Conservation (phyloP, 2,888 invertebrate genomes). For the Arctia plantaginis region DNA sequence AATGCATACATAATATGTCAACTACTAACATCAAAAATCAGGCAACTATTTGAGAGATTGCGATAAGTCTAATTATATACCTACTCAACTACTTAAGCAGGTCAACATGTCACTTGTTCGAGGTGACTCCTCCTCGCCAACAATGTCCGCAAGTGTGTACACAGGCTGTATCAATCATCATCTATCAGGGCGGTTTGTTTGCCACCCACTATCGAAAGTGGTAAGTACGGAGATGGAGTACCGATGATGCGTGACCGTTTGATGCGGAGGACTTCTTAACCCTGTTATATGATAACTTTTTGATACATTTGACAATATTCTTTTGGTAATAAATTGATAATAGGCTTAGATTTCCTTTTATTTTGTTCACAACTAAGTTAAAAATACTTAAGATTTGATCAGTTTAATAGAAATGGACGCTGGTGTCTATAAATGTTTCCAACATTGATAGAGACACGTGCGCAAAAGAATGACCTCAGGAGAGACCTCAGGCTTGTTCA, state of each 20-base stretch:
- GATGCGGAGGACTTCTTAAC: not conserved
- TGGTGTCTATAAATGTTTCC: no score
- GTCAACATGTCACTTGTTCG: not conserved
- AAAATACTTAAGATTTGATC: not conserved
- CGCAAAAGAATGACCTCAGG: not conserved
- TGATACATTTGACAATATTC: not conserved
- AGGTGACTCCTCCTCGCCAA: conserved; percentile 14
- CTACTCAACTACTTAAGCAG: not conserved
- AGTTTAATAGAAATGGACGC: not conserved
- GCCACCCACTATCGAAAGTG: conserved; percentile 11
- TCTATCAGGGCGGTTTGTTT: conserved; percentile 53
- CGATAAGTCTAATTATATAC: not conserved
- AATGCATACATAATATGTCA: no score
- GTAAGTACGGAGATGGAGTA: not conserved
- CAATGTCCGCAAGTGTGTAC: conserved; percentile 34
- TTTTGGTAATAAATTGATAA: no score
- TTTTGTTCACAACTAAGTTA: no score
- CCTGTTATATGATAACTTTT: not conserved
- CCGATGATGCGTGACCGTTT: not conserved
- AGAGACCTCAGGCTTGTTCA: not conserved
- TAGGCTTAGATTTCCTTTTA: not conserved
- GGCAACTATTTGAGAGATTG: no score
- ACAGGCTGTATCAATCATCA: conserved; percentile 54
- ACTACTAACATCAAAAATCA: no score
- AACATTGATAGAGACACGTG: not conserved